Base-by-base conservation (phyloP, 2,888 invertebrate genomes). In the Lasioglossum villosulum region DNA sequence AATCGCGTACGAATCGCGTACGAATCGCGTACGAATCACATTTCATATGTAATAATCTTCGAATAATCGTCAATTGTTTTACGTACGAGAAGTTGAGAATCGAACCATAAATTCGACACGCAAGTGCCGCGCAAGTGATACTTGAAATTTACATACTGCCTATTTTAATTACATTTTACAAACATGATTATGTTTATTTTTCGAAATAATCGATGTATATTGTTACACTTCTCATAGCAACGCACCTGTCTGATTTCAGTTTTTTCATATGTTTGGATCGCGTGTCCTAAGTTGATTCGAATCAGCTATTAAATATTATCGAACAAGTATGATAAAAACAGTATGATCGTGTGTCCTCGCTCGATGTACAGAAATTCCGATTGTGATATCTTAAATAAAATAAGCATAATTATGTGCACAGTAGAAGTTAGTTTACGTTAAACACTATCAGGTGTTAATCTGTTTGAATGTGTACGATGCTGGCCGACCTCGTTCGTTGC, bases 121-220 rank as follows among this genome's bases (percentile, higher is more conserved):
- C 45, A n/a, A n/a, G 30, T 45, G 14, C 27, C 14, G 42, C 14
- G 42, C 27, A 59, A 79, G 1, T 73, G 2, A 56, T 73, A 34
- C 23, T 85, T 74, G 71, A n/a, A 76, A 14, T 34, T 27, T 19
- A 10, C 2, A 42, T 34, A 23, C 42, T 75, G 12, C 34, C 78
- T n/a, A 56, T 66, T 63, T 75, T 66, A 66, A 68, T 73, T 75
- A 45, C 27, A 16, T 59, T 75, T 63, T 56, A 63, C 27, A 52
- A 82, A 63, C 78, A 75, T 78, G 66, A 75, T 77, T 72, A 82
- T 86, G 86, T 66, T 74, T 63, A 86, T 80, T 80, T 70, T 48
- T 23, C 16, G 16, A 52, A 12, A 39, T 30, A n/a, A 74, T 74
- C 27, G 8, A 34, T 42, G 3, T n/a, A n/a, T n/a, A n/a, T n/a